These are phyloP conservation scores for Xestia xanthographa DNA, from an alignment of 2,888 invertebrate genomes.

Conservation along the genomic window DNA sequence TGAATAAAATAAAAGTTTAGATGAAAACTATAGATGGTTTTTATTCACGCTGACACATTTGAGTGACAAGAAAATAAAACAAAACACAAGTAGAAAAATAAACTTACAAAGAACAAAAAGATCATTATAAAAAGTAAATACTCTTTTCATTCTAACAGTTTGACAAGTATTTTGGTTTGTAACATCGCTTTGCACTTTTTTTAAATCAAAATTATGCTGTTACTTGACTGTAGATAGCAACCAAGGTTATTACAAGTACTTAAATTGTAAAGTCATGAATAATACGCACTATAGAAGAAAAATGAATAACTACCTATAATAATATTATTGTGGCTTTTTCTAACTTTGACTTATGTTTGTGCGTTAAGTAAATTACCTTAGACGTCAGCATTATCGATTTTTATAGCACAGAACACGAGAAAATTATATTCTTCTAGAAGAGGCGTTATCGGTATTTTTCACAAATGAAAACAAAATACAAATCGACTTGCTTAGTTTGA, in stretches of 20 bases:
- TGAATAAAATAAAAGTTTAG: too few relatives aligned
- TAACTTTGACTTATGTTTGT: neutral
- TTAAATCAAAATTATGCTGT: neutral
- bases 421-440: constrained; percentile 14
- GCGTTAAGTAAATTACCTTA: constrained; percentile 48
- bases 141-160: too few relatives aligned
- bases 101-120: too few relatives aligned
- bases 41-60: too few relatives aligned
- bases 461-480: constrained; percentile 49
- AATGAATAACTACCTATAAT: neutral
- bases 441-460: constrained; percentile 44
- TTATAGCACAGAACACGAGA: constrained; percentile 7
- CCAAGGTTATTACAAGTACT: constrained; percentile 23
- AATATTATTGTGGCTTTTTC: neutral
- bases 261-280: constrained; percentile 41
- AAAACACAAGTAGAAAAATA: too few relatives aligned
- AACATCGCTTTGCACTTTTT: neutral
- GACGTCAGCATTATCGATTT: constrained; percentile 58
- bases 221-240: neutral
- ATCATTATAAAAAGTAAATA: too few relatives aligned
- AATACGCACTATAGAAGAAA: neutral
- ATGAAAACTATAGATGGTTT: too few relatives aligned
- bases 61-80: too few relatives aligned
- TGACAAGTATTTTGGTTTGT: neutral
- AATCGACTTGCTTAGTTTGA: constrained; percentile 17